Evolutionary conservation across 2,797 vertebrate species (phyloP).

Genomic region (Coilia nasus): DNA sequence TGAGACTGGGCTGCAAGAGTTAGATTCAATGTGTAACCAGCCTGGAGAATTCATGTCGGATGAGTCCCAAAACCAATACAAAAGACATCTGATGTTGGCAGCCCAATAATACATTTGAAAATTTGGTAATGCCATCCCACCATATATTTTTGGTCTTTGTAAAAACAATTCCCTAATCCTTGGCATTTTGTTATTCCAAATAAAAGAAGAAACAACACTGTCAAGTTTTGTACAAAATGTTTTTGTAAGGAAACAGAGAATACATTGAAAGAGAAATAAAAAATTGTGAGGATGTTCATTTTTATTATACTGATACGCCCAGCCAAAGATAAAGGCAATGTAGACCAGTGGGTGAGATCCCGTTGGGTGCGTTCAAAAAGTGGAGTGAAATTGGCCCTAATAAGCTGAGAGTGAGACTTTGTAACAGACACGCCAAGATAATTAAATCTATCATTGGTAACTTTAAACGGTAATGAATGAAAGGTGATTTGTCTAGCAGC

Average conservation of each 20-base stretch:
- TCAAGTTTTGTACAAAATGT: background rate
- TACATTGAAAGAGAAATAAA: background rate
- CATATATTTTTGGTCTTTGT: background rate
- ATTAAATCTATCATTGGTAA: background rate
- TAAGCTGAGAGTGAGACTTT: no score
- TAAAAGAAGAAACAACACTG: constrained; percentile 11
- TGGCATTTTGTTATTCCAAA: constrained; percentile 30
- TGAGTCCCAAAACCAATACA: background rate
- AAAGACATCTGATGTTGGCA: background rate
- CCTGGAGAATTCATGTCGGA: background rate
- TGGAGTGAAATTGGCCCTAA: no score
- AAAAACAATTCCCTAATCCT: background rate
- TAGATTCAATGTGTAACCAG: constrained; percentile 26
- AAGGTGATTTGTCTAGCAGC: no score
- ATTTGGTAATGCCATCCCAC: constrained; percentile 19
- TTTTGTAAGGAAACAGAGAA: background rate
- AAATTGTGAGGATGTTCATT: constrained; percentile 27
- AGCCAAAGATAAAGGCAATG: background rate
- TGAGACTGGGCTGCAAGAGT: background rate
- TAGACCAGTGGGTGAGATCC: no score
- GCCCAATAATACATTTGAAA: constrained; percentile 12
- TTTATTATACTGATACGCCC: constrained; percentile 21
- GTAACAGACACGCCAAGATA: background rate
- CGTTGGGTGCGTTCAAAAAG: no score
- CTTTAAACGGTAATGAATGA: no score